Evolutionary conservation across 2,113 vertebrate genomes (phyloP).

Genomic region (Pedionomus torquatus): DNA sequence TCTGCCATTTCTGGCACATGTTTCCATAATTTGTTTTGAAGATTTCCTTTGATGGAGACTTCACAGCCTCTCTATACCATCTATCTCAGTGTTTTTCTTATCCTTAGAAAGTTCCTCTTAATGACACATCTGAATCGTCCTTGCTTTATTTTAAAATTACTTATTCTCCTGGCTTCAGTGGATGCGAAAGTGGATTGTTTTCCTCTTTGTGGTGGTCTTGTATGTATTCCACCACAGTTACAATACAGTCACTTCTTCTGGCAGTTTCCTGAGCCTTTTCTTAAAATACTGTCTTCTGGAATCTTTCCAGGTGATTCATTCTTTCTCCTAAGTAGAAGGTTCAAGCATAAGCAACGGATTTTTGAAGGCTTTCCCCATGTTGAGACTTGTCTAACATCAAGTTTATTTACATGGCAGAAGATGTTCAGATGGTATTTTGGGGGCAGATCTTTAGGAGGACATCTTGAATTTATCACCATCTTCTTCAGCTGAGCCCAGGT

Average conservation of each 20-base stretch:
- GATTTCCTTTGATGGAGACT: background rate
- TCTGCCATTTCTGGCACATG: background rate
- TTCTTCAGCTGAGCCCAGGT: background rate
- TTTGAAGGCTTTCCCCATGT: background rate
- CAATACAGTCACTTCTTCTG: background rate
- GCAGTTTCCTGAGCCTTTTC: background rate
- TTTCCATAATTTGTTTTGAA: constrained; percentile 11
- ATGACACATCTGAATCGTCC: background rate
- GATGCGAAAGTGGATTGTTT: background rate
- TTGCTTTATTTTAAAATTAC: background rate
- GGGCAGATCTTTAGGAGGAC: background rate
- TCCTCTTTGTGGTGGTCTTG: background rate
- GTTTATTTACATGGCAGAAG: background rate
- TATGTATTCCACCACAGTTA: background rate
- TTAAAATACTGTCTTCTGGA: background rate
- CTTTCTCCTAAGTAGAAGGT: background rate
- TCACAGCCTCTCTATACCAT: background rate
- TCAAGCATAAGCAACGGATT: background rate
- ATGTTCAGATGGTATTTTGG: background rate
- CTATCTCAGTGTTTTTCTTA: background rate
- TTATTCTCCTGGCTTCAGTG: background rate
- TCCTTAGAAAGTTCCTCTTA: background rate
- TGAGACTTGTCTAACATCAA: background rate
- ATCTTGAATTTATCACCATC: background rate
- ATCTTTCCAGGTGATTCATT: background rate